phyloP scores from a whole-genome alignment of 30 jellyfish, hydroid and myxozoan species.

The Hydractinia symbiolongicarpus region DNA sequence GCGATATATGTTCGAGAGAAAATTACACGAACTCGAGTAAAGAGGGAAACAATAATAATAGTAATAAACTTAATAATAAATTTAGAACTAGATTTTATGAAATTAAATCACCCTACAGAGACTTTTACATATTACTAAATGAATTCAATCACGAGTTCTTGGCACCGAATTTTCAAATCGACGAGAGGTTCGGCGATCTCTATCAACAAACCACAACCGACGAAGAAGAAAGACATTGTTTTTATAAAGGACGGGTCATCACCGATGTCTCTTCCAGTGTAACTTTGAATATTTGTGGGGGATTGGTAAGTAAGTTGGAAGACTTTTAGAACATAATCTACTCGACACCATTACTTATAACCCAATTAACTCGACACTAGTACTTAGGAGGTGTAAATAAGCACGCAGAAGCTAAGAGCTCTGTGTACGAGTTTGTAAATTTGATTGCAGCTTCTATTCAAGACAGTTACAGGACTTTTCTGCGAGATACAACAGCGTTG shows the following conservation, averaged over 20 bases:
- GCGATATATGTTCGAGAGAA: too few species aligned
- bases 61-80: not conserved
- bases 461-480: too few species aligned
- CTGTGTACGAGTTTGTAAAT: too few species aligned
- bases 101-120: not conserved
- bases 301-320: slow-evolving; percentile 55
- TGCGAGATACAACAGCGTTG: too few species aligned
- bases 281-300: slow-evolving; percentile 65
- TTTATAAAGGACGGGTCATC: slow-evolving; percentile 37
- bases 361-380: too few species aligned
- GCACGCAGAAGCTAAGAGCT: too few species aligned
- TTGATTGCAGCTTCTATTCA: too few species aligned
- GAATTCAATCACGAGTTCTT: slow-evolving; percentile 21
- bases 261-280: slow-evolving; percentile 51
- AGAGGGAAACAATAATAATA: not conserved
- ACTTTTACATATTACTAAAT: not conserved
- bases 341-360: not conserved
- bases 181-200: slow-evolving; percentile 23
- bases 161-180: slow-evolving; percentile 49
- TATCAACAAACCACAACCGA: slow-evolving; percentile 2
- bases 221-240: not conserved
- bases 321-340: not conserved
- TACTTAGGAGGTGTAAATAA: too few species aligned
- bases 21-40: not conserved
- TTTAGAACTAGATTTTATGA: not conserved